Base-by-base conservation (phyloP, 2,888 invertebrate species). In the Mechanitis mazaeus region DNA sequence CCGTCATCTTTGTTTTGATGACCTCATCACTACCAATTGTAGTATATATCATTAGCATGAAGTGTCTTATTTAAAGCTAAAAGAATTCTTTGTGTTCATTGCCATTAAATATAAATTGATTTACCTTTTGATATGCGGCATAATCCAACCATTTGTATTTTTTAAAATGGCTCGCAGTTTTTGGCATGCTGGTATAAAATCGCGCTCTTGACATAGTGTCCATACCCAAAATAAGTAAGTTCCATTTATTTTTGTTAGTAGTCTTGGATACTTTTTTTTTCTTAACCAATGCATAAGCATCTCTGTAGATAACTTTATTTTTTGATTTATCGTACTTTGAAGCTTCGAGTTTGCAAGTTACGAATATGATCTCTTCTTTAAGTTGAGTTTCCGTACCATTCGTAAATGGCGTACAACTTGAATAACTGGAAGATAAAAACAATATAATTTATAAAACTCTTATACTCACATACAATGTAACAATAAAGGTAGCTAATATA, bases 151-250 rank as follows among this genome's bases (percentile, higher is more conserved):
- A 95, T 55, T 92, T 91, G 56, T 92, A 91, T 33, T 92, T 85
- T 33, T 92, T 85, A 42, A 97, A 84, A 76, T 93, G 93, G 56
- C 91, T 81, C 1, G 91, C 87, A 0, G 96, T 96, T 70, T 90
- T 89, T 1, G 95, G 95, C 93, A 97, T 93, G 20, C 94, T 93
- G 45, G 95, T 91, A 35, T 93, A 90, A 59, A 95, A 91, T 81
- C 96, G 95, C 11, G 94, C 90, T 58, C 96, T 90, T 0, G 96
- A 96, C 67, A 96, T 93, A 57, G 95, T 95, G 72, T 97, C 96
- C 69, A 97, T 93, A 33, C 96, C 97, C 33, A 97, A 77, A 70
- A 96, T 81, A n/a, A 97, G 83, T 3, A 97, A 92, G 65, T 90
- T 91, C 81, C 87, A 86, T 35, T 62, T 54, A 5, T 69, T 53